Evolutionary conservation across 1,140 invertebrate species (phyloP).

Genomic region (Trachelipus rathkii): DNA sequence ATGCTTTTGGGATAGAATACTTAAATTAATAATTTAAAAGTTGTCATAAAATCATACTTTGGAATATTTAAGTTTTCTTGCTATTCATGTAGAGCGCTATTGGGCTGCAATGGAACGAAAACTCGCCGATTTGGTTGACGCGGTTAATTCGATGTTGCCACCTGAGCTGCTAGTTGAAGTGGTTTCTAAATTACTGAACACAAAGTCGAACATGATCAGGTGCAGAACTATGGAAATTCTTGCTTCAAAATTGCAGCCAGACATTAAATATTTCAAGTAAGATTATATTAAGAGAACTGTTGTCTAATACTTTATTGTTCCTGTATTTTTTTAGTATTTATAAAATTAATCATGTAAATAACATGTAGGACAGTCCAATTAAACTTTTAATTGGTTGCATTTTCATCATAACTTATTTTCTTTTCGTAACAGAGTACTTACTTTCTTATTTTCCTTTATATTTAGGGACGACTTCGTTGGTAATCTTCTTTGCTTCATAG

Average conservation of each 20-base stretch:
- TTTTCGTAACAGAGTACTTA: no score
- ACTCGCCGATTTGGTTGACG: constrained; percentile 43
- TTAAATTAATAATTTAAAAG: no score
- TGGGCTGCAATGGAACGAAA: constrained; percentile 38
- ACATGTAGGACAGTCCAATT: no score
- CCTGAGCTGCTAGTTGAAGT: constrained; percentile 71
- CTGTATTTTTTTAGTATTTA: no score
- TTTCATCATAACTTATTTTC: no score
- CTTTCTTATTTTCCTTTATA: no score
- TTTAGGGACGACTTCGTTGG: neutral
- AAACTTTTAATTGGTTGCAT: no score
- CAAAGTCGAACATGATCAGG: constrained; percentile 64
- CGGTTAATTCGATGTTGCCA: constrained; percentile 68
- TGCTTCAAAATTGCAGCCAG: constrained; percentile 69
- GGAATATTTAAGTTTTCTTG: constrained; percentile 13
- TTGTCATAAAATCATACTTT: no score
- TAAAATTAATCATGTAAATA: no score
- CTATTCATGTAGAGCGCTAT: constrained; percentile 23
- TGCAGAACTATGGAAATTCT: constrained; percentile 77
- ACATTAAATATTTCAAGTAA: constrained; percentile 54
- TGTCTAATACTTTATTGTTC: no score
- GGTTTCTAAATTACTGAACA: constrained; percentile 64
- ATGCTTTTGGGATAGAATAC: no score
- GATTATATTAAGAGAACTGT: neutral
- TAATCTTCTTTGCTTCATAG: neutral